Evolutionary conservation across 2,797 vertebrate genomes (phyloP).

Genomic region (Anas capensis): DNA sequence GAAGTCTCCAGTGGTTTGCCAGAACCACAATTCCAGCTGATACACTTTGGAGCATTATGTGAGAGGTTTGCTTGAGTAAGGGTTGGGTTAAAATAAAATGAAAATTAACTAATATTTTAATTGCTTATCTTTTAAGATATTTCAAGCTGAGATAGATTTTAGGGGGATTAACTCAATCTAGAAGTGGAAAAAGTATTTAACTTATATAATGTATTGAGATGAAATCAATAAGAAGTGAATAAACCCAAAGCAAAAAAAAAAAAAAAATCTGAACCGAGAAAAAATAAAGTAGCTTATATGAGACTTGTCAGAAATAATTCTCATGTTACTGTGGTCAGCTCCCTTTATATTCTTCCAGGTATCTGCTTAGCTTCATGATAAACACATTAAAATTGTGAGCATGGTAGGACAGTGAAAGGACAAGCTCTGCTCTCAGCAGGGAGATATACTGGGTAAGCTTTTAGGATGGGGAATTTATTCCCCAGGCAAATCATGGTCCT

Average conservation of each 20-base stretch:
- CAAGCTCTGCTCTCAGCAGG: neutral
- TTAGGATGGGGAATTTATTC: neutral
- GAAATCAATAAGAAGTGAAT: neutral
- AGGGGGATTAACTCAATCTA: neutral
- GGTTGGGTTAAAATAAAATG: neutral
- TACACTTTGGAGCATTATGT: neutral
- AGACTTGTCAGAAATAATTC: neutral
- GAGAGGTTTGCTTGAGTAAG: neutral
- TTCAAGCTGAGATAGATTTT: neutral
- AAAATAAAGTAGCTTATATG: neutral
- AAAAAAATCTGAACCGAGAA: neutral
- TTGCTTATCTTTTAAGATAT: neutral
- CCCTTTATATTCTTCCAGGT: neutral
- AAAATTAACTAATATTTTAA: neutral
- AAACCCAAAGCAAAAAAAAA: neutral
- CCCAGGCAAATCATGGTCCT: too few relatives aligned
- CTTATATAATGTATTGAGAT: neutral
- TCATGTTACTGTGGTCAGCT: neutral
- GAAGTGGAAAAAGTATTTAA: neutral
- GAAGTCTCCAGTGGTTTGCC: neutral
- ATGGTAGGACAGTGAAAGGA: accelerated
- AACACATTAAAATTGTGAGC: accelerated
- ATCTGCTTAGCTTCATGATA: neutral
- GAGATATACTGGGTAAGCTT: accelerated
- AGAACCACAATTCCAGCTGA: neutral